Conservation (phyloP, 2,113 vertebrate species). For the Dendropsophus ebraccatus region DNA sequence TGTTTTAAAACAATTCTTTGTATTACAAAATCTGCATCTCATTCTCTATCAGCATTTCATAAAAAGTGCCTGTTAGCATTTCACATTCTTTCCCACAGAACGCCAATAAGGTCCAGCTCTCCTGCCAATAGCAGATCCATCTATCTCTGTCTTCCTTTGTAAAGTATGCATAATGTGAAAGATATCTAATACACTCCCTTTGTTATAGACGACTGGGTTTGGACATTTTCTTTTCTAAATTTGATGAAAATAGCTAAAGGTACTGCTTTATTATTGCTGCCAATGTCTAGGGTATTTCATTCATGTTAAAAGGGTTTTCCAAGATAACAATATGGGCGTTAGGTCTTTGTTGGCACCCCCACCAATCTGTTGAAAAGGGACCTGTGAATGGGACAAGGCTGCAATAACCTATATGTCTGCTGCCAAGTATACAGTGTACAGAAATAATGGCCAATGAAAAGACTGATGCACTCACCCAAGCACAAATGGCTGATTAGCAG, state of each 20-base stretch:
- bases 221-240: not conserved
- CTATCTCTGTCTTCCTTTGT: not conserved
- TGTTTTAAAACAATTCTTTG: not conserved
- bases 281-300: too few species aligned
- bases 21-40: slow-evolving; percentile 7
- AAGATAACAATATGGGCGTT: too few species aligned
- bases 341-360: too few species aligned
- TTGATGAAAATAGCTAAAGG: not conserved
- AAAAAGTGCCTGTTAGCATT: slow-evolving; percentile 6
- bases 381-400: too few species aligned
- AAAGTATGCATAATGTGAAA: not conserved
- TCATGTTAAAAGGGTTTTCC: too few species aligned
- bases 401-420: too few species aligned
- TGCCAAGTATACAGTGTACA: too few species aligned
- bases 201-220: not conserved
- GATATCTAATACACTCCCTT: not conserved
- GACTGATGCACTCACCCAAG: too few species aligned
- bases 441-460: too few species aligned
- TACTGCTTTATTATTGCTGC: not conserved
- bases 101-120: not conserved
- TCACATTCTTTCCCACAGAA: not conserved
- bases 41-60: not conserved
- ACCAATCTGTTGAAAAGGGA: too few species aligned
- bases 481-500: too few species aligned
- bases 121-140: not conserved